Percentiles rank a stretch among this genome's conserved stretches.
phyloP scores from a whole-genome alignment of 2,113 vertebrate species.

The Festucalex cinctus region DNA sequence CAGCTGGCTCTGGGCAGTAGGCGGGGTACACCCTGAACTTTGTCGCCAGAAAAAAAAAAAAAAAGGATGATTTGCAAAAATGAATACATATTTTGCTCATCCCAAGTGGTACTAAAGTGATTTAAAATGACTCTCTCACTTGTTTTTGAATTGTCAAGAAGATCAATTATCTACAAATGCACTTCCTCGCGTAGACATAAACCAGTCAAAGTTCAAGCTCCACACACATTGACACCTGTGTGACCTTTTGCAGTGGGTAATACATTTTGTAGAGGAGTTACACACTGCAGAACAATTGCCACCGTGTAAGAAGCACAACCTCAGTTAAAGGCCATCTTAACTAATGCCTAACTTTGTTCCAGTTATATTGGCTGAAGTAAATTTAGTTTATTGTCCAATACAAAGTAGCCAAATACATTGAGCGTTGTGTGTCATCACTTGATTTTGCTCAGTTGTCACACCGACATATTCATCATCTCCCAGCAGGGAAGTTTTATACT shows the following conservation, averaged over 20 bases:
- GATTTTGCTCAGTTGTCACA: neutral
- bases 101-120: neutral
- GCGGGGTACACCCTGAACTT: no score
- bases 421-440: neutral
- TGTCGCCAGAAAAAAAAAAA: no score
- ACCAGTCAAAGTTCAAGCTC: constrained; percentile 23
- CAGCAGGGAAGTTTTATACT: neutral
- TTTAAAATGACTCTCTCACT: neutral
- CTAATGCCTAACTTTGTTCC: constrained; percentile 19
- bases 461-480: neutral
- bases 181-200: neutral
- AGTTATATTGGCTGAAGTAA: constrained; percentile 1
- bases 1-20: no score
- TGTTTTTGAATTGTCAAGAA: neutral
- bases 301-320: constrained; percentile 29
- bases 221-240: constrained; percentile 13
- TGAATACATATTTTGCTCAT: neutral
- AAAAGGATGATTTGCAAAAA: neutral
- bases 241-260: constrained; percentile 52
- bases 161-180: neutral
- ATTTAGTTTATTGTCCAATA: neutral
- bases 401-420: neutral
- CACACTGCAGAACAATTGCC: constrained; percentile 21
- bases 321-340: constrained; percentile 39
- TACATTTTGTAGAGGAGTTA: constrained; percentile 46